Evolutionary conservation across 2,113 vertebrate species (phyloP).

Genomic region (Plecturocebus donacophilus): DNA sequence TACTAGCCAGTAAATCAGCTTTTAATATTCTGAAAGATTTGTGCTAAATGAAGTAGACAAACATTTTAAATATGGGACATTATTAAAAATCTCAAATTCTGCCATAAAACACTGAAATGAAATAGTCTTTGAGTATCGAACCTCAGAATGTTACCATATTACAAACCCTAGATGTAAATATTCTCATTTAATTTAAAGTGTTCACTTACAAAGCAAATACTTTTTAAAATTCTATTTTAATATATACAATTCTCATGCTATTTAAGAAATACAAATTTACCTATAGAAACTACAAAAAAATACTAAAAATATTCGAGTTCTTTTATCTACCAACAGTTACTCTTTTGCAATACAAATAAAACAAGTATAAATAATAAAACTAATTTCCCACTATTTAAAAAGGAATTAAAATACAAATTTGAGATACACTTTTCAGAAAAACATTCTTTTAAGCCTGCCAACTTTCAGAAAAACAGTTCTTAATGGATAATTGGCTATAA

Average conservation of each 20-base stretch:
- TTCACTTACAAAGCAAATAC: conserved; percentile 8
- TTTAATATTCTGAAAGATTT: background rate
- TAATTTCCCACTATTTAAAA: background rate
- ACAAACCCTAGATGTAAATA: background rate
- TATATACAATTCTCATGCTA: background rate
- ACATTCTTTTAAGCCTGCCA: background rate
- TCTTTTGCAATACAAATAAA: conserved; percentile 12
- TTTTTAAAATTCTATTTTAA: background rate
- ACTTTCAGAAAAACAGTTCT: background rate
- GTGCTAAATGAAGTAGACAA: background rate
- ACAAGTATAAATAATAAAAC: background rate
- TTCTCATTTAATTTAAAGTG: background rate
- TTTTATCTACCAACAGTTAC: background rate
- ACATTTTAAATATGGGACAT: background rate
- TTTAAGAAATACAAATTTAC: conserved; percentile 16
- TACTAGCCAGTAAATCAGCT: background rate
- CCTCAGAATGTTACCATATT: background rate
- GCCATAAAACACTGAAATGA: background rate
- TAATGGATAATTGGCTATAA: background rate
- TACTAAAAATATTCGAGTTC: background rate
- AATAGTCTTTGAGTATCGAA: background rate
- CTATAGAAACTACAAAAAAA: conserved; percentile 29
- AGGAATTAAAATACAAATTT: background rate
- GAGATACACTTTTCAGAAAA: background rate
- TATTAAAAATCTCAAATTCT: background rate